phyloP scores from a whole-genome alignment of 2,888 invertebrate genomes.

The Monochamus alternatus region DNA sequence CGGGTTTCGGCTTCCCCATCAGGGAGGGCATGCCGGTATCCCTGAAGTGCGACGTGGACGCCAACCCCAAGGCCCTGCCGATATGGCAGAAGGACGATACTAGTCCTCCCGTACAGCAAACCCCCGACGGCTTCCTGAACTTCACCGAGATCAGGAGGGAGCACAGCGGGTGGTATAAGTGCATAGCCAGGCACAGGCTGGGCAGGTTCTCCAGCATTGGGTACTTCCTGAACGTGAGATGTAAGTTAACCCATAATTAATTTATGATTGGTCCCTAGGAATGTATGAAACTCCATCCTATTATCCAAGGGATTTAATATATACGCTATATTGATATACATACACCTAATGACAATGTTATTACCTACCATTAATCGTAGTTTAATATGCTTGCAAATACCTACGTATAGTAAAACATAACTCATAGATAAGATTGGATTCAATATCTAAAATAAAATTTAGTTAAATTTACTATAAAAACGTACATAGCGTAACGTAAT shows the following conservation, averaged over 20 bases:
- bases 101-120: conserved; percentile 77
- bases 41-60: conserved; percentile 93
- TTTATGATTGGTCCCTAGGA: no score
- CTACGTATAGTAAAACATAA: no score
- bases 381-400: no score
- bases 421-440: no score
- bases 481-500: no score
- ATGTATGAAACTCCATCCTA: no score
- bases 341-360: no score
- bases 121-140: conserved; percentile 87
- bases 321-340: no score
- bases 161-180: conserved; percentile 95
- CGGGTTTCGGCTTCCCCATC: conserved; percentile 93
- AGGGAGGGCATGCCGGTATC: conserved; percentile 92
- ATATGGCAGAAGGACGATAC: conserved; percentile 82
- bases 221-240: conserved; percentile 90
- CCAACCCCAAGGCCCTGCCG: conserved; percentile 90
- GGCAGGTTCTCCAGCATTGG: conserved; percentile 92
- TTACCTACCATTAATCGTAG: no score
- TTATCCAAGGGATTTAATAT: no score
- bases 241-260: conserved; percentile 75
- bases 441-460: no score
- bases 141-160: conserved; percentile 85
- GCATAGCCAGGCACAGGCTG: conserved; percentile 87
- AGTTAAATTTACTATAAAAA: no score